Percentiles rank a stretch among this genome's conserved stretches.
phyloP scores from a whole-genome alignment of 1,140 invertebrate species.

The Musca domestica region DNA sequence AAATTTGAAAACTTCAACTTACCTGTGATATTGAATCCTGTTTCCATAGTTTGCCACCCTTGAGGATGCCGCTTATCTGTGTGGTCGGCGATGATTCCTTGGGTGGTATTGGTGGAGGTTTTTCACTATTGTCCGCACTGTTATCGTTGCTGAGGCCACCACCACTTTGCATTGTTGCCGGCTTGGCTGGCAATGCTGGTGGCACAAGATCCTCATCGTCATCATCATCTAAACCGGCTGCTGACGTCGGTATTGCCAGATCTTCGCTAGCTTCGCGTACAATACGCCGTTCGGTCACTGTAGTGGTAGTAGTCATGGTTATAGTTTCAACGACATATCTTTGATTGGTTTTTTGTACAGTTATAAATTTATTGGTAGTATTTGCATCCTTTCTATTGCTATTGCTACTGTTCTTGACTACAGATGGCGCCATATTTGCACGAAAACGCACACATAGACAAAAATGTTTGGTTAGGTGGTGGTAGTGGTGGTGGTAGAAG shows the following conservation, averaged over 20 bases:
- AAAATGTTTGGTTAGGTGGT: background rate
- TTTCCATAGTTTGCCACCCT: constrained; percentile 65
- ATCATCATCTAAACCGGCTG: background rate
- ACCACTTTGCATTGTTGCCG: constrained; percentile 30
- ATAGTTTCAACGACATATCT: constrained; percentile 68
- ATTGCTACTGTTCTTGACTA: constrained; percentile 27
- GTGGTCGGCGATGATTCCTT: constrained; percentile 52
- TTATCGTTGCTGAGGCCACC: constrained; percentile 12
- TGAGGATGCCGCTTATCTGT: constrained; percentile 62
- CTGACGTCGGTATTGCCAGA: constrained; percentile 23
- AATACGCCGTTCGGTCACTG: constrained; percentile 64
- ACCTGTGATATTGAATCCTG: constrained; percentile 55
- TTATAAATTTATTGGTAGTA: constrained; percentile 29
- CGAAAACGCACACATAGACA: background rate
- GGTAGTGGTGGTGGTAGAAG: background rate
- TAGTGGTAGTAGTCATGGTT: constrained; percentile 61
- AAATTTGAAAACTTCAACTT: constrained; percentile 18
- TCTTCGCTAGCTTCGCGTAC: constrained; percentile 57
- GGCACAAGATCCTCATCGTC: constrained; percentile 32
- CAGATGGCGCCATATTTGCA: constrained; percentile 13
- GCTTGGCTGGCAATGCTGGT: constrained; percentile 44
- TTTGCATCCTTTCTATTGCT: constrained; percentile 21
- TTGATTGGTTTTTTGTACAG: constrained; percentile 52
- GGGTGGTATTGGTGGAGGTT: constrained; percentile 43
- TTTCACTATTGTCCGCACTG: constrained; percentile 27